These are phyloP conservation scores for Heliconius aoede DNA, from an alignment of 2,888 invertebrate genomes.

Conservation along the genomic window DNA sequence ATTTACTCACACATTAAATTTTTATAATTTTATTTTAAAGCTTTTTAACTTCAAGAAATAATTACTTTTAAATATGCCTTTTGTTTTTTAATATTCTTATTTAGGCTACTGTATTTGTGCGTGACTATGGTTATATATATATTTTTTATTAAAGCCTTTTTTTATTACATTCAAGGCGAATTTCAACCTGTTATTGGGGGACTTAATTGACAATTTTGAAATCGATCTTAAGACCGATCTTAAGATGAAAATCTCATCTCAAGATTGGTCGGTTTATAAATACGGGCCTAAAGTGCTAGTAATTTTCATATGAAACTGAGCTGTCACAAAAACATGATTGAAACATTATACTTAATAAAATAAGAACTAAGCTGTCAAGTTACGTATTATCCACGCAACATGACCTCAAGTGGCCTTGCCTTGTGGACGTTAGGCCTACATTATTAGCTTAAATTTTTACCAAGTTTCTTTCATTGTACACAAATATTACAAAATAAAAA, in stretches of 20 bases:
- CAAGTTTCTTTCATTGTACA: too few relatives aligned
- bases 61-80: slow-evolving; percentile 10
- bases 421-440: neutral
- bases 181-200: too few relatives aligned
- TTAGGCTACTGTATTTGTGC: neutral
- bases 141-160: neutral
- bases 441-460: neutral
- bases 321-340: neutral
- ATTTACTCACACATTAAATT: slow-evolving; percentile 63
- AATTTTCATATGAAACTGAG: neutral
- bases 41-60: slow-evolving; percentile 40
- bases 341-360: neutral
- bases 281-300: neutral
- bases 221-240: too few relatives aligned
- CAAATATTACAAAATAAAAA: too few relatives aligned
- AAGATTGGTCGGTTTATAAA: too few relatives aligned
- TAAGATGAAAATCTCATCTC: too few relatives aligned
- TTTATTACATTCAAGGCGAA: too few relatives aligned
- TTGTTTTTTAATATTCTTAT: slow-evolving; percentile 14
- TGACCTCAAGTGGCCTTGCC: neutral
- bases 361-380: neutral
- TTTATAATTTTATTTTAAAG: slow-evolving; percentile 55
- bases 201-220: too few relatives aligned
- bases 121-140: too few relatives aligned
- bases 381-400: neutral